Conservation (phyloP, 37 sponge, comb jelly and placozoan species). For the Geodia barretti region DNA sequence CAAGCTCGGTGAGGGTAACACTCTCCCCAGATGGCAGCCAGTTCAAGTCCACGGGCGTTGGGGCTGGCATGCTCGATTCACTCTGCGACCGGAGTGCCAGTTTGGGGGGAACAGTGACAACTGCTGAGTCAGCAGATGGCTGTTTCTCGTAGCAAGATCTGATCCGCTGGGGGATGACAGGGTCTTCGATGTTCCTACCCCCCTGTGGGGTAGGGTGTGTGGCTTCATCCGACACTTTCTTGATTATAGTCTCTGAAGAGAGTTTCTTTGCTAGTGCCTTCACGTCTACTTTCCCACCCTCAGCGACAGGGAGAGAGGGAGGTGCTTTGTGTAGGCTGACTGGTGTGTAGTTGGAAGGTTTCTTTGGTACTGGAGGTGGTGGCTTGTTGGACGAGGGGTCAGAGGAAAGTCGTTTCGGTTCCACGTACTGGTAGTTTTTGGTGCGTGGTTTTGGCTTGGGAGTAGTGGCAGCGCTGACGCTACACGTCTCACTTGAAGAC, state of each 20-base stretch:
- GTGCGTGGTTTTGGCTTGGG: neutral
- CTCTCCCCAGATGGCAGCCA: neutral
- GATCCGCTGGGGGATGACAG: neutral
- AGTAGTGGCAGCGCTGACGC: neutral
- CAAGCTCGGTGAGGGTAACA: slow-evolving; percentile 5
- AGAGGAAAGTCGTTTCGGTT: neutral
- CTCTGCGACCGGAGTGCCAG: too few relatives aligned
- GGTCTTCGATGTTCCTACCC: too few relatives aligned
- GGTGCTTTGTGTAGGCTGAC: neutral
- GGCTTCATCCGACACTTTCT: too few relatives aligned
- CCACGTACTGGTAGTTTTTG: neutral
- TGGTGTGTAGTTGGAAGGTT: neutral
- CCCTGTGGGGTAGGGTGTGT: too few relatives aligned
- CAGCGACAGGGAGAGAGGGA: neutral
- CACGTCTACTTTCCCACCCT: too few relatives aligned
- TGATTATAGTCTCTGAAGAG: too few relatives aligned
- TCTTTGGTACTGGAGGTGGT: neutral
- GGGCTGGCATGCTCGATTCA: too few relatives aligned
- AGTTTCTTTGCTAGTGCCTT: too few relatives aligned
- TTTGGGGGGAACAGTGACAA: neutral
- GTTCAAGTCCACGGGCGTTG: neutral
- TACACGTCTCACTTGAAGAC: neutral
- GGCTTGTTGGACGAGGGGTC: neutral
- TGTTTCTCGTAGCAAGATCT: neutral
- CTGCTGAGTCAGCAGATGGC: neutral